These are phyloP conservation scores for cat (Felis catus) DNA, from an alignment of 2,113 vertebrate species.

Conservation along the genomic window DNA sequence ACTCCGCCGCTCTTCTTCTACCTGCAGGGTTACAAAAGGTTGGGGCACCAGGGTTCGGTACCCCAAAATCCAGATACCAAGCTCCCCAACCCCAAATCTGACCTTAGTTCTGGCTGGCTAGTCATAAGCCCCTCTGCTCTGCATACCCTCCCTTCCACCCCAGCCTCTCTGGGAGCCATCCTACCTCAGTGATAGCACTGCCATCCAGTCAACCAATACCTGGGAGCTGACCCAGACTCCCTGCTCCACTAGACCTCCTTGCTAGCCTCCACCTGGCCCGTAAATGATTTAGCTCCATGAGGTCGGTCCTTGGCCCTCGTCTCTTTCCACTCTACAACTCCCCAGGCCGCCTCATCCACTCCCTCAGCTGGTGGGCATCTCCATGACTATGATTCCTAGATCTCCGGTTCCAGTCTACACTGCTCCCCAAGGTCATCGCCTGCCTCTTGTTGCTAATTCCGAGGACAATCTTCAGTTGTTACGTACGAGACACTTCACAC, in stretches of 20 bases:
- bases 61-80: neutral
- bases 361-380: neutral
- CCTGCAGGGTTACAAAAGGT: slow-evolving; percentile 64
- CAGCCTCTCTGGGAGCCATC: neutral
- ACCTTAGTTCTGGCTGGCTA: neutral
- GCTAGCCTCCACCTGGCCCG: neutral
- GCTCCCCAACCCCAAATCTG: neutral
- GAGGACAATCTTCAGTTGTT: neutral
- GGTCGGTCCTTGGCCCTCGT: neutral
- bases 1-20: slow-evolving; percentile 88
- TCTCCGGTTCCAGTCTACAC: neutral
- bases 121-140: neutral
- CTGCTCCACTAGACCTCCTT: too few species aligned
- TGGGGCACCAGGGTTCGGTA: neutral
- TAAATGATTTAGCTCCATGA: neutral
- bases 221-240: neutral
- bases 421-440: neutral
- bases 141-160: neutral
- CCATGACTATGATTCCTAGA: neutral
- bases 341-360: neutral
- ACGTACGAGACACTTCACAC: neutral
- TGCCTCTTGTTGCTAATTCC: neutral
- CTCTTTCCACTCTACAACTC: neutral
- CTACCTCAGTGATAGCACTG: neutral
- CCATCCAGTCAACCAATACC: neutral